Evolutionary conservation across 2,888 invertebrate genomes (phyloP).

Genomic region (Eudemis profundana): DNA sequence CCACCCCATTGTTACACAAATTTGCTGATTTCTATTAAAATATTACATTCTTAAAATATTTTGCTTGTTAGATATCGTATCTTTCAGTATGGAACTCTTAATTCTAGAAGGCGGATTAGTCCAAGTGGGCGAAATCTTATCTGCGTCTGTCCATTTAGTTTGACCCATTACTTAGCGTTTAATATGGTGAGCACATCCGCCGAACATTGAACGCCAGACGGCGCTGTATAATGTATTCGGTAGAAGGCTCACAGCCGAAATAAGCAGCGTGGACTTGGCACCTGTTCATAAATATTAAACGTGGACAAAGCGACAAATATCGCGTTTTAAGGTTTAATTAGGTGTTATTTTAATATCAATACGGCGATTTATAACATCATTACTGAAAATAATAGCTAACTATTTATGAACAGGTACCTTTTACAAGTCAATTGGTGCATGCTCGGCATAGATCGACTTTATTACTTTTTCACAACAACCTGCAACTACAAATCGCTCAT

Average conservation of each 20-base stretch:
- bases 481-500: slow-evolving; percentile 22
- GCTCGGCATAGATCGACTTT: slow-evolving; percentile 2
- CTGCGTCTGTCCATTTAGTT: slow-evolving; percentile 40
- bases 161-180: slow-evolving; percentile 26
- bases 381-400: slow-evolving; percentile 5
- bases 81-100: slow-evolving; percentile 59
- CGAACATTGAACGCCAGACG: slow-evolving; percentile 7
- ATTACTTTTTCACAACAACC: slow-evolving; percentile 15
- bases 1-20: slow-evolving; percentile 28
- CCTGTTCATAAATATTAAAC: slow-evolving; percentile 27
- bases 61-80: slow-evolving; percentile 32
- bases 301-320: neutral
- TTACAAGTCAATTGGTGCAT: slow-evolving; percentile 12
- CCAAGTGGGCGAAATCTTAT: slow-evolving; percentile 69
- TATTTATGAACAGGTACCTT: slow-evolving; percentile 24
- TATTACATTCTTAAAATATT: slow-evolving; percentile 41
- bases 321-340: neutral
- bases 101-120: slow-evolving; percentile 77
- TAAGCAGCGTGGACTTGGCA: slow-evolving; percentile 5
- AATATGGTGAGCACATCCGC: slow-evolving; percentile 3
- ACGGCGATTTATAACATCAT: slow-evolving; percentile 18
- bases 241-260: slow-evolving; percentile 7
- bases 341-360: slow-evolving; percentile 15
- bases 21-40: slow-evolving; percentile 32
- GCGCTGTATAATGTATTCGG: slow-evolving; percentile 9